Evolutionary conservation across 2,797 vertebrate species (phyloP), one percentile per base, ranked within the genome.

Genomic region (Urocyon cinereoargenteus): DNA sequence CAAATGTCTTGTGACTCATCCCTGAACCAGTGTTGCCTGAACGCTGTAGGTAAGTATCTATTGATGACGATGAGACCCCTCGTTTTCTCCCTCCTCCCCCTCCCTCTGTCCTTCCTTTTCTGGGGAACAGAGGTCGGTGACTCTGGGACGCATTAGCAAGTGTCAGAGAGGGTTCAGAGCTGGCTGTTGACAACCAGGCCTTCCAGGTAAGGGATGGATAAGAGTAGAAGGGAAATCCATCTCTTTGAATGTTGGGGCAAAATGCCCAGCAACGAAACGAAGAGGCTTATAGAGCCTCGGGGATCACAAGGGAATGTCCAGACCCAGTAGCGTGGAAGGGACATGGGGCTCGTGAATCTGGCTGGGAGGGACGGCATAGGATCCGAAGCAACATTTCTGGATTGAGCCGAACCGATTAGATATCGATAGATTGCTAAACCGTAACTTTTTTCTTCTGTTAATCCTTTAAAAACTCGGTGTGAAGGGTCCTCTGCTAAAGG

Each of bases 391-490:
- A 36, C 55, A 64, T 90, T 53, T 13, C 19, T 93, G 15, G 49
- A 86, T 73, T 91, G 89, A 86, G n/a, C 22, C 68, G 49, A 95
- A 24, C 55, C 70, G 85, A 45, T 45, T 45, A 7, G 40, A 8
- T 45, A 45, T 45, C 40, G 40, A 45, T 21, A 64, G 49, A 95
- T 77, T 86, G 53, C 57, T 93, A 22, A 4, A 40, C 87, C 64
- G 92, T 92, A 83, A 40, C 34, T 4, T 78, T 64, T 91, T 61
- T 77, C 61, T 40, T 21, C 36, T 70, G 40, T 70, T 22, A 73
- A 73, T 79, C 53, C 36, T 92, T 93, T 96, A 68, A 90, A 89
- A 96, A 62, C 61, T 79, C 62, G 70, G 28, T 94, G 51, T 91
- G 73, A 87, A 91, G 94, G 19, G 28, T 82, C 57, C 31, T 68